Evolutionary conservation across 2,888 invertebrate genomes (phyloP), one percentile per base, ranked within the genome.

Genomic region (Acleris holmiana): DNA sequence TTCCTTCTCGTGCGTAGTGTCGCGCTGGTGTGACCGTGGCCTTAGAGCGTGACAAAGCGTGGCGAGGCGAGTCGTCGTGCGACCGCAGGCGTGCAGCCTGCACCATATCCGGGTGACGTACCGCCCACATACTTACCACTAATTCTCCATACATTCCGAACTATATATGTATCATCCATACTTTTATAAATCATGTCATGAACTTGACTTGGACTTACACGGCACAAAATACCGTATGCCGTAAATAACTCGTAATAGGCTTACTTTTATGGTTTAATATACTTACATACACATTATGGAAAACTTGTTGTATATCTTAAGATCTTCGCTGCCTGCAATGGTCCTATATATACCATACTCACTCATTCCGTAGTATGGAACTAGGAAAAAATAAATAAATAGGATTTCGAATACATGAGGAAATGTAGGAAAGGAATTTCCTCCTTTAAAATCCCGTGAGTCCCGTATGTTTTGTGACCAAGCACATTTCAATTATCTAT

Each of bases 31-130:
- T 40, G 51, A 18, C 47, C 51, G 57, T 57, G 51, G 68, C 59
- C 66, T 59, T 66, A 55, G 49, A 60, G 67, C 73, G 71, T 73
- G 69, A 73, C 73, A 70, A 67, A 68, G 68, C 62, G 66, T 65
- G 51, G 68, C 64, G 48, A 50, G 55, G 68, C 53, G 64, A 51
- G 67, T 67, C 57, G 66, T 67, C 69, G 67, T 69, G 65, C 66
- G 67, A 70, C 67, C 70, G 51, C 68, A 69, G 68, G 48, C 65
- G 66, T 65, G 57, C 66, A 63, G 58, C 49, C 66, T 66, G 63
- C 67, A 68, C 19, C 60, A 76, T 73, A 81, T 83, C 79, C 85
- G 86, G 82, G 81, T 83, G 76, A 76, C 73, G 73, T 71, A 73
- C 70, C 72, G 66, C 70, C 68, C 67, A 71, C 75, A 70, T 69